Evolutionary conservation across 2,888 invertebrate genomes (phyloP).

Genomic region (Leptopterna dolabrata): DNA sequence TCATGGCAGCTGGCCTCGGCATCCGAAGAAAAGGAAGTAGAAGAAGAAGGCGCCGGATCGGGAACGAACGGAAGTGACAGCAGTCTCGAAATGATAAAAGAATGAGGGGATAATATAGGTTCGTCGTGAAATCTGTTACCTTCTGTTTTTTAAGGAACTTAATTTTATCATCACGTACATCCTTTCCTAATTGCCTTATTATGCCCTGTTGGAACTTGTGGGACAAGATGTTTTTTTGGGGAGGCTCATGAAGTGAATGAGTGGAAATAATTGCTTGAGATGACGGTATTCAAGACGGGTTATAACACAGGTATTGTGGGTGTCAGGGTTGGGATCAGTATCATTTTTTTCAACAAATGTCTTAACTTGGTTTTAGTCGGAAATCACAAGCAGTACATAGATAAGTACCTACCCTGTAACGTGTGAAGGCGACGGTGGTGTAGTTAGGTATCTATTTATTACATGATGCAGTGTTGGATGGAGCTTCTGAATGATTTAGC

Average conservation of each 20-base stretch:
- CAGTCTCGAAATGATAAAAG: conserved; percentile 68
- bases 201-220: neutral
- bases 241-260: neutral
- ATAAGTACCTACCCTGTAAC: too few relatives aligned
- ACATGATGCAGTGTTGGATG: too few relatives aligned
- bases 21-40: conserved; percentile 60
- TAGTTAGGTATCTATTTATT: too few relatives aligned
- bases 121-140: conserved; percentile 5
- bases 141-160: neutral
- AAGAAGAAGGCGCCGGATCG: conserved; percentile 67
- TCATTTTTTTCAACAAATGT: too few relatives aligned
- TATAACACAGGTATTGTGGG: too few relatives aligned
- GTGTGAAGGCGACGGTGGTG: too few relatives aligned
- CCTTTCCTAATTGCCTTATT: neutral
- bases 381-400: too few relatives aligned
- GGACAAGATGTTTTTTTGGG: neutral
- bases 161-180: neutral
- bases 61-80: conserved; percentile 69
- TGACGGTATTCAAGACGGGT: neutral
- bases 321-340: too few relatives aligned
- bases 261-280: neutral
- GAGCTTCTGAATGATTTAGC: too few relatives aligned
- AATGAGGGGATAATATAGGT: conserved; percentile 59
- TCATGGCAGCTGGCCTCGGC: conserved; percentile 60
- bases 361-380: too few relatives aligned